Evolutionary conservation across 2,113 vertebrate genomes (phyloP).

Genomic region (Thunnus thynnus): DNA sequence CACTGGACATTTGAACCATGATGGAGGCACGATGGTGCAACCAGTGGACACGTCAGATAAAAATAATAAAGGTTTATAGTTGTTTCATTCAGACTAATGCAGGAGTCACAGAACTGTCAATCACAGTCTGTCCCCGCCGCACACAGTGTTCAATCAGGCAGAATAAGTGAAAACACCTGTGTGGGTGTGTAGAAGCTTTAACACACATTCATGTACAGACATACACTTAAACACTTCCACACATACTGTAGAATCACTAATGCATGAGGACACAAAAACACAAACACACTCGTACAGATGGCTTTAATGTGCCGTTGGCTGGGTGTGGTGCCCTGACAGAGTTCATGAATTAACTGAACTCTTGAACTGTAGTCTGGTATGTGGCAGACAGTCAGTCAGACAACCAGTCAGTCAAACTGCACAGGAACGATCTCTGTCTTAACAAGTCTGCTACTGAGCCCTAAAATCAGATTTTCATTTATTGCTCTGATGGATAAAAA

Average conservation of each 20-base stretch:
- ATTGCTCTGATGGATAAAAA: background rate
- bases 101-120: slow-evolving; percentile 21
- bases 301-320: slow-evolving; percentile 56
- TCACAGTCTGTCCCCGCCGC: slow-evolving; percentile 13
- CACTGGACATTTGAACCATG: no score
- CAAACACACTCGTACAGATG: background rate
- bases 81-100: background rate
- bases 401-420: slow-evolving; percentile 72
- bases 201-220: slow-evolving; percentile 28
- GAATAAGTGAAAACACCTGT: slow-evolving; percentile 71
- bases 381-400: slow-evolving; percentile 90
- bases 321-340: slow-evolving; percentile 88
- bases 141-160: slow-evolving; percentile 37
- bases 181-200: background rate
- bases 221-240: slow-evolving; percentile 22
- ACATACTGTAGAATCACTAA: slow-evolving; percentile 45
- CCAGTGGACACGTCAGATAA: no score
- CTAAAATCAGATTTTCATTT: background rate
- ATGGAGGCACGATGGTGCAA: no score
- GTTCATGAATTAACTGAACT: slow-evolving; percentile 97
- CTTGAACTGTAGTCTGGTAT: slow-evolving; percentile 93
- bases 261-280: slow-evolving; percentile 42
- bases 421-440: slow-evolving; percentile 38
- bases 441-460: slow-evolving; percentile 38
- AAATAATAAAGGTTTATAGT: background rate